Conservation (phyloP, 2,888 invertebrate genomes). For the Synanthedon vespiformis region DNA sequence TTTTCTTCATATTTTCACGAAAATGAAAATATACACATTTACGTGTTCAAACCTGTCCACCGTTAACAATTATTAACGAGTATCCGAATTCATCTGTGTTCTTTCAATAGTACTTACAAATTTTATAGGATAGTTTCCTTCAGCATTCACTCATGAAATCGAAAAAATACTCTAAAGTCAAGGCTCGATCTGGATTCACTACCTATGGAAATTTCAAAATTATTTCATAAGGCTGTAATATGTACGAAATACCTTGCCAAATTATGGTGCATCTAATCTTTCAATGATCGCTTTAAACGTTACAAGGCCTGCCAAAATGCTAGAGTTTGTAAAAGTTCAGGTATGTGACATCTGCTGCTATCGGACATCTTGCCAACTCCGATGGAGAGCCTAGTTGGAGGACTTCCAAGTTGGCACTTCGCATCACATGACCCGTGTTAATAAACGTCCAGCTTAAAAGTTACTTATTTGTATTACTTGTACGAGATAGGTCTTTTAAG, state of each 20-base stretch:
- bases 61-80: too few species aligned
- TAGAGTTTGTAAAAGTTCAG: conserved; percentile 7
- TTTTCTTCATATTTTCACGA: too few species aligned
- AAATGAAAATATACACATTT: not conserved
- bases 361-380: conserved; percentile 60
- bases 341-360: conserved; percentile 43
- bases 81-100: too few species aligned
- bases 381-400: conserved; percentile 48
- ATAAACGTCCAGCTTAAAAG: conserved; percentile 31
- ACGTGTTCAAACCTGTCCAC: too few species aligned
- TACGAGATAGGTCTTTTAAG: not conserved
- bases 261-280: not conserved
- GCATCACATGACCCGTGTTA: conserved; percentile 41
- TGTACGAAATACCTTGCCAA: not conserved
- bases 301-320: not conserved
- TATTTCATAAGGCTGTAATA: too few species aligned
- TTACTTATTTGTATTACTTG: not conserved
- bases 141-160: too few species aligned
- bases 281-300: not conserved
- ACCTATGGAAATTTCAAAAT: too few species aligned
- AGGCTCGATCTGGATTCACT: too few species aligned
- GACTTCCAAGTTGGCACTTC: conserved; percentile 54
- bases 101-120: too few species aligned
- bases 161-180: too few species aligned
- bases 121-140: too few species aligned